These are phyloP conservation scores for Agriotes lineatus DNA, from an alignment of 2,888 invertebrate genomes.

Conservation along the genomic window DNA sequence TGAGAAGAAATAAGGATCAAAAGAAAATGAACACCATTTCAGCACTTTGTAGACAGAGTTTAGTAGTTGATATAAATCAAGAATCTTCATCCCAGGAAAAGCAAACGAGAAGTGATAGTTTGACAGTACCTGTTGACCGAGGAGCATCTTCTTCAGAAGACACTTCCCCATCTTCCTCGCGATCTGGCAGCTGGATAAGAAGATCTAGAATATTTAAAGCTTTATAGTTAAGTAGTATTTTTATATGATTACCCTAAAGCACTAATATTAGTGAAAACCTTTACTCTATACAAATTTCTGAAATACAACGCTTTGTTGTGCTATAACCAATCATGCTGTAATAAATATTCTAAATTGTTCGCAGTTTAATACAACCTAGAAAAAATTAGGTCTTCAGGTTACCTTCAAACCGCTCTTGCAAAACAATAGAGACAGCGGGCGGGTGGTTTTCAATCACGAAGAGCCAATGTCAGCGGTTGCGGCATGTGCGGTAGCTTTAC, in stretches of 20 bases:
- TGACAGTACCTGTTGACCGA: conserved; percentile 50
- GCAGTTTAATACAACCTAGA: neutral
- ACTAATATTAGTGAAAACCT: too few species aligned
- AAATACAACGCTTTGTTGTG: too few species aligned
- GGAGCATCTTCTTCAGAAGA: conserved; percentile 51
- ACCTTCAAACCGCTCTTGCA: neutral
- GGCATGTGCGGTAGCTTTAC: conserved; percentile 40
- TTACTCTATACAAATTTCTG: neutral
- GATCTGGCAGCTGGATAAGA: conserved; percentile 59
- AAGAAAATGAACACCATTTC: conserved; percentile 74
- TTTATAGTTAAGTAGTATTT: conserved; percentile 41
- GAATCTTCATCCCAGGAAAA: conserved; percentile 41
- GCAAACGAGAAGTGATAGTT: conserved; percentile 42
- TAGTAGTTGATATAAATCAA: conserved; percentile 72
- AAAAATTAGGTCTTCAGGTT: neutral
- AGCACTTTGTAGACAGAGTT: conserved; percentile 80
- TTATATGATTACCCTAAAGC: conserved; percentile 1
- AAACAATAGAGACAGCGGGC: conserved; percentile 11
- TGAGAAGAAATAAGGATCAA: conserved; percentile 61
- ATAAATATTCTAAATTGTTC: conserved; percentile 2
- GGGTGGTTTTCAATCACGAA: conserved; percentile 36
- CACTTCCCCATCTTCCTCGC: conserved; percentile 52
- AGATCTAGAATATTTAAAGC: conserved; percentile 58
- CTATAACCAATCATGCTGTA: neutral
- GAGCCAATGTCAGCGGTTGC: conserved; percentile 32